Conservation (phyloP, 2,888 invertebrate genomes). For the Mantis religiosa region DNA sequence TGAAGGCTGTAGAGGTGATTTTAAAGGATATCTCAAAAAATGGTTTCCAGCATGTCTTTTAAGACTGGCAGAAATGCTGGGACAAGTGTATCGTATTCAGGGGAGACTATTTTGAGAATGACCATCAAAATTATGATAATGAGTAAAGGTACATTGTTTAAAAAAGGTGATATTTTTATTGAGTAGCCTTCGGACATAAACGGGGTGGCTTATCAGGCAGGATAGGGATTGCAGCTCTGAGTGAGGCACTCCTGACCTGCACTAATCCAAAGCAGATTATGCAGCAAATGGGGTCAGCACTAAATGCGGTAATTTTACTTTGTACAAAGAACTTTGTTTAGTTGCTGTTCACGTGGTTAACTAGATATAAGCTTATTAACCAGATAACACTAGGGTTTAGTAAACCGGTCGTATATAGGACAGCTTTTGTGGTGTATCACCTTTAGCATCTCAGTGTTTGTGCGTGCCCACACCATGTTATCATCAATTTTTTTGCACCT, state of each 20-base stretch:
- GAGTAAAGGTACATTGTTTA: too few species aligned
- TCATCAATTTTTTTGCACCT: too few species aligned
- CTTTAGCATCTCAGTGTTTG: neutral
- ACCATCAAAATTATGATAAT: too few species aligned
- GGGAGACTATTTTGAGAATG: too few species aligned
- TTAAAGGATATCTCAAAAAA: too few species aligned
- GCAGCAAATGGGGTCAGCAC: neutral
- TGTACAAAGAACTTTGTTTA: neutral
- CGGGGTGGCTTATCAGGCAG: neutral
- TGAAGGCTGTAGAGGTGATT: too few species aligned
- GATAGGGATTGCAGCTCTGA: neutral
- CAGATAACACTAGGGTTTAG: neutral
- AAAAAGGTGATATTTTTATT: too few species aligned
- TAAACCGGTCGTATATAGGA: neutral
- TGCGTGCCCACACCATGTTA: too few species aligned
- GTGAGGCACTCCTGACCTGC: neutral
- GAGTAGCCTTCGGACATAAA: neutral
- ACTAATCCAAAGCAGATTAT: neutral
- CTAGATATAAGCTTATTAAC: neutral
- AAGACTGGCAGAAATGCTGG: too few species aligned
- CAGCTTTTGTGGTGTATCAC: neutral
- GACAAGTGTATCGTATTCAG: too few species aligned
- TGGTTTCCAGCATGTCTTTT: too few species aligned
- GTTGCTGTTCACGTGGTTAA: neutral
- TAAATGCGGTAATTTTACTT: neutral